Evolutionary conservation across 2,113 vertebrate species (phyloP), one percentile per base, ranked within the genome.

Genomic region (Tachysurus vachellii): DNA sequence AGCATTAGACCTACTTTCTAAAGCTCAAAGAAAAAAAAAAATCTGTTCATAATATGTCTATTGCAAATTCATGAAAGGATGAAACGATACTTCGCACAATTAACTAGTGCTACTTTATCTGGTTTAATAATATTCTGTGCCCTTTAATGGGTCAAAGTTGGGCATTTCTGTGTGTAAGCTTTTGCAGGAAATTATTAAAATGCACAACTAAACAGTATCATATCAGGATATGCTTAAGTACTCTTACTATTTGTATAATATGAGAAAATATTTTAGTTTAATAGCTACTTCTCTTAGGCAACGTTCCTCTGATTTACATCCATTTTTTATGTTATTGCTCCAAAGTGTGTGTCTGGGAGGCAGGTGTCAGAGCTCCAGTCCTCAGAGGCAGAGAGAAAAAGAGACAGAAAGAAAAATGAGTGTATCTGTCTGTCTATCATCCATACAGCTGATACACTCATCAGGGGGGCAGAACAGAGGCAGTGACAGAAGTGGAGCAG

Each of bases 1-100:
- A 85, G 86, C 23, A 19, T 88, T 91, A 86, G 93, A 88, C 92
- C 92, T 91, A 91, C 83, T 92, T 93, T 91, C 89, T 90, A 26
- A 89, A 93, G 88, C 89, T 81, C 88, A 73, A 81, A 90, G 84
- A 92, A 87, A 88, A 76, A 92, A 89, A 89, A 90, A 91, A 28
- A 42, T 82, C 54, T 31, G 36, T 26, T 7, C 68, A 75, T 28
- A 26, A 42, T 11, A 53, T 17, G 12, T 57, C 77, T 12, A 23
- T 54, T 13, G 17, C 31, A 42, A 59, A 61, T 81, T 12, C 56
- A 61, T 81, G 36, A 36, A 54, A 54, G 23, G 23, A 54, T 56
- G 50, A 56, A 16, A 64, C n/a, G 23, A 64, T 26, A 50, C 36
- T 26, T 61, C 44, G 3, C 2, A 76, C 53, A 84, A 56, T 0